A percentile compares a stretch with the other conserved stretches of the same genome.
phyloP scores from a whole-genome alignment of 2,888 invertebrate genomes.

The Hydroisotoma schaefferi region DNA sequence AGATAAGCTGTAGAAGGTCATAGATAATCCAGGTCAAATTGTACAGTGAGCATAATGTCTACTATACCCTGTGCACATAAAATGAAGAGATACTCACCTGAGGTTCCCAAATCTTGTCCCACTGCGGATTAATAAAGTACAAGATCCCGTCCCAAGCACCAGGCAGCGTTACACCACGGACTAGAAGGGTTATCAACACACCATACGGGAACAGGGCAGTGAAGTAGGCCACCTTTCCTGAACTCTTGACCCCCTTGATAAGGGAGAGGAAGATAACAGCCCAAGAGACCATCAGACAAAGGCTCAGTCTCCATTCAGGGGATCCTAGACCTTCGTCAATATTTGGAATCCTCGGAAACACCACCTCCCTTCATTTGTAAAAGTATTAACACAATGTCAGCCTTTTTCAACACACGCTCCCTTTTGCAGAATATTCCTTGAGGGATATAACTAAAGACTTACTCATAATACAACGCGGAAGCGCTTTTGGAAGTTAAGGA shows the following conservation, averaged over 20 bases:
- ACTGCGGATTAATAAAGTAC: slow-evolving; percentile 75
- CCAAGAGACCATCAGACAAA: slow-evolving; percentile 68
- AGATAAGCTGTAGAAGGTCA: too few relatives aligned
- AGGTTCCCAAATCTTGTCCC: slow-evolving; percentile 67
- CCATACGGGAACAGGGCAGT: slow-evolving; percentile 80
- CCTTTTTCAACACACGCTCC: too few relatives aligned
- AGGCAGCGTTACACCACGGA: slow-evolving; percentile 58
- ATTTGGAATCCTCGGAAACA: slow-evolving; percentile 16
- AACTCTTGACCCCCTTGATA: slow-evolving; percentile 69
- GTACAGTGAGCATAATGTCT: too few relatives aligned
- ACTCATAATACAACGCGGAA: too few relatives aligned
- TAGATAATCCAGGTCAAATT: too few relatives aligned
- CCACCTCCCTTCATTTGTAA: slow-evolving; percentile 26
- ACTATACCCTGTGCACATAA: too few relatives aligned
- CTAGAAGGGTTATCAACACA: slow-evolving; percentile 69
- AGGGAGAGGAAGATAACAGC: slow-evolving; percentile 65
- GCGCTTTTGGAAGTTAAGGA: too few relatives aligned
- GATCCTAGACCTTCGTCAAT: slow-evolving; percentile 46
- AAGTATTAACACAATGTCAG: too few relatives aligned
- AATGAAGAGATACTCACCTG: too few relatives aligned
- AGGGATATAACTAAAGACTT: too few relatives aligned
- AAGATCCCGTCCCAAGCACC: slow-evolving; percentile 69
- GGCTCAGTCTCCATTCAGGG: slow-evolving; percentile 66
- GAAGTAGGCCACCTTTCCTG: slow-evolving; percentile 81
- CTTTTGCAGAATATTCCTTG: too few relatives aligned